These are phyloP conservation scores for Clarias batrachus DNA, from an alignment of 2,113 vertebrate species.

Conservation along the genomic window DNA sequence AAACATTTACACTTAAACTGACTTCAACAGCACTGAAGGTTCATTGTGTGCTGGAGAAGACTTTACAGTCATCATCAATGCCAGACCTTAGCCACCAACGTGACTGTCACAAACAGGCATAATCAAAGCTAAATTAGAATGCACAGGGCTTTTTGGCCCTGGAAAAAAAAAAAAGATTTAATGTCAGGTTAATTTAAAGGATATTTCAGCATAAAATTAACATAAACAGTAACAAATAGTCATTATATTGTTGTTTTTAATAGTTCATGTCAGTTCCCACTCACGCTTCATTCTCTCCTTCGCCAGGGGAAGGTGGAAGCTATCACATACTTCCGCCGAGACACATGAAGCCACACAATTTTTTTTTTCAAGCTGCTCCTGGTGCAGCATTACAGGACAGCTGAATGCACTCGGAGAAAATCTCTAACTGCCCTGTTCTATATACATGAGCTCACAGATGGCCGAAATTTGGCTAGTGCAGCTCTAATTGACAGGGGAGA, in stretches of 20 bases:
- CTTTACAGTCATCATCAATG: too few relatives aligned
- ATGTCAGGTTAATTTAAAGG: neutral
- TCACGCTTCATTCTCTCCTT: neutral
- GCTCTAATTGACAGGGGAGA: conserved; percentile 29
- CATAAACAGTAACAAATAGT: neutral
- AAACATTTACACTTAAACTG: too few relatives aligned
- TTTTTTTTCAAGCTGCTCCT: conserved; percentile 20
- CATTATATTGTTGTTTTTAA: neutral
- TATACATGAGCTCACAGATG: conserved; percentile 29
- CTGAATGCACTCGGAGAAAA: conserved; percentile 11
- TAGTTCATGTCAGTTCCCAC: neutral
- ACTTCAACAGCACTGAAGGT: too few relatives aligned
- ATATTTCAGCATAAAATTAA: neutral
- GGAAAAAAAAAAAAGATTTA: neutral
- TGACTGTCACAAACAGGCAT: too few relatives aligned
- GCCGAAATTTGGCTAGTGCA: conserved; percentile 5
- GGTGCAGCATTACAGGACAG: conserved; percentile 26
- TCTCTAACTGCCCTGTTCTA: neutral
- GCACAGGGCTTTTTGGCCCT: too few relatives aligned
- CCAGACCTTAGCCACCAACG: too few relatives aligned
- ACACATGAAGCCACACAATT: neutral
- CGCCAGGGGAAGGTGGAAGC: neutral
- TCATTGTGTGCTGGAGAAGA: too few relatives aligned
- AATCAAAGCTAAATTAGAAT: too few relatives aligned
- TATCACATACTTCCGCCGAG: neutral